Percentiles rank a stretch among this genome's conserved stretches.
Conservation (phyloP, 2,888 invertebrate genomes). For the Archips crataeganus region DNA sequence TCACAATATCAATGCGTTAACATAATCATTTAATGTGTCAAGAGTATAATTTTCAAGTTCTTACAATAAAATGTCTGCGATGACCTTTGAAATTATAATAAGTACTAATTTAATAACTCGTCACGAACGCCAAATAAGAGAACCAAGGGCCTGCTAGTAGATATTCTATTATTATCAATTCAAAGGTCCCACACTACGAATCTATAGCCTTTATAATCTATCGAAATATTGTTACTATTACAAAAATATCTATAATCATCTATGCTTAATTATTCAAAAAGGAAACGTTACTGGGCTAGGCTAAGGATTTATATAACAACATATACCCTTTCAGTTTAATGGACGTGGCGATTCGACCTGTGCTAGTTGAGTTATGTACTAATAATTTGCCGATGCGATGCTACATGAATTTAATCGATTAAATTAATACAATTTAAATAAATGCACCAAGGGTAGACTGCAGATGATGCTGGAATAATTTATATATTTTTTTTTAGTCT, state of each 20-base stretch:
- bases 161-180: slow-evolving; percentile 49
- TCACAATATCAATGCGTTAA: slow-evolving; percentile 78
- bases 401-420: slow-evolving; percentile 67
- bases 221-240: slow-evolving; percentile 78
- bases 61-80: slow-evolving; percentile 58
- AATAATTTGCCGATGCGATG: slow-evolving; percentile 58
- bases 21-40: slow-evolving; percentile 71
- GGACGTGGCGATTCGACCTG: slow-evolving; percentile 64
- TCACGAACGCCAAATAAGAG: slow-evolving; percentile 22
- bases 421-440: slow-evolving; percentile 54
- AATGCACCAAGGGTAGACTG: slow-evolving; percentile 72
- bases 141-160: slow-evolving; percentile 29
- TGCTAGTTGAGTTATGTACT: slow-evolving; percentile 59
- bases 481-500: not conserved
- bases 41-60: slow-evolving; percentile 73
- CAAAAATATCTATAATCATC: slow-evolving; percentile 82
- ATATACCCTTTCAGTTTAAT: slow-evolving; percentile 75
- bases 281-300: slow-evolving; percentile 78
- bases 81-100: slow-evolving; percentile 55
- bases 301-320: slow-evolving; percentile 83
- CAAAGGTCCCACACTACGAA: slow-evolving; percentile 59
- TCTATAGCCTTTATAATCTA: slow-evolving; percentile 71
- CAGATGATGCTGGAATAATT: slow-evolving; percentile 19
- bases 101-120: slow-evolving; percentile 37
- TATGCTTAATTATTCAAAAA: slow-evolving; percentile 80